Evolutionary conservation across 2,113 vertebrate species (phyloP), one percentile per base, ranked within the genome.

Genomic region (Taurulus bubalis): DNA sequence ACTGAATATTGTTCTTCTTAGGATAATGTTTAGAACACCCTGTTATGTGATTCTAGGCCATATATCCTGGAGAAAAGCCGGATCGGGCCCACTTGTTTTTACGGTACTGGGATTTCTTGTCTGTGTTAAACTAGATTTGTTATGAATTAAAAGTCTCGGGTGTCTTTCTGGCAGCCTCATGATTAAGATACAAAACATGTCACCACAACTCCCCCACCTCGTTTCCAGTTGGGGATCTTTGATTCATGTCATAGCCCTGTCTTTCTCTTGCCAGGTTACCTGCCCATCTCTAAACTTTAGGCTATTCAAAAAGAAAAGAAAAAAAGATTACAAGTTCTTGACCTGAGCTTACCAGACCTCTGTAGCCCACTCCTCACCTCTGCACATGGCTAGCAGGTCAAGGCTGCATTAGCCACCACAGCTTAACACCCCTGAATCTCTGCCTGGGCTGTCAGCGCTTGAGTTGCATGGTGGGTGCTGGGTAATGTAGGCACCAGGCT

Each of bases 1-100:
- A 9, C 4, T 67, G 66, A 75, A 78, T 65, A 28, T 56, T 55
- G 8, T 49, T 66, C 14, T 59, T 58, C 47, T n/a, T 59, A 75
- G 14, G 55, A 73, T 18, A 30, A 67, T 51, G n/a, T 65, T 69
- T 53, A 42, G 78, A 75, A 45, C 38, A 67, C 7, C 0, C 1
- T 14, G n/a, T 53, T 56, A 56, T 67, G 20, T 72, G 30, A 60
- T 47, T n/a, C 45, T 65, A 22, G 47, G 20, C 10, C 18, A 14
- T 24, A 53, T 3, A 53, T 9, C 22, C 24, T 71, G 40, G 24
- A 56, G 47, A 36, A 22, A 68, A 64, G 12, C 8, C 20, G 26
- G 24, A 28, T 22, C 2, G 20, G 20, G 20, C 49, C 7, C 49
- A 8, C 49, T 24, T 11, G 20, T 30, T 34, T 51, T 68, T 18